Evolutionary conservation across 2,113 vertebrate species (phyloP).

Genomic region (Toxostoma redivivum): DNA sequence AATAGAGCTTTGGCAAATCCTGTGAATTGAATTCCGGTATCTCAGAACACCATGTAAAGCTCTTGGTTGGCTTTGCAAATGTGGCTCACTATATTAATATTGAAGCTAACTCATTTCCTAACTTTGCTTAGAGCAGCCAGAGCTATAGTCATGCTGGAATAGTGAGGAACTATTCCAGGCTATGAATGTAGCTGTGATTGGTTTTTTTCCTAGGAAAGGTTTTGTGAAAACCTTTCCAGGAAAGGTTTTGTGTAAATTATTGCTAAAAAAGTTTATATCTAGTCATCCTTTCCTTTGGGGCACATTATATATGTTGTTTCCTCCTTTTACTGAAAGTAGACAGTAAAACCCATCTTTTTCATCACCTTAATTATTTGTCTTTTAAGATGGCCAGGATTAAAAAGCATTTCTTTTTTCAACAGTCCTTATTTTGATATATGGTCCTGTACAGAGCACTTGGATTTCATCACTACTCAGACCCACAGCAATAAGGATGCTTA

Average conservation of each 20-base stretch:
- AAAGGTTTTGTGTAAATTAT: background rate
- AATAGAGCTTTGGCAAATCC: constrained; percentile 57
- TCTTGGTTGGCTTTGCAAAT: constrained; percentile 11
- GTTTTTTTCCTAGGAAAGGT: background rate
- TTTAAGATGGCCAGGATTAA: background rate
- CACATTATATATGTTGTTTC: background rate
- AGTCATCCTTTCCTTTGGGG: background rate
- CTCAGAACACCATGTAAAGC: constrained; percentile 20
- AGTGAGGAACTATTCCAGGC: background rate
- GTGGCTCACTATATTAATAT: constrained; percentile 10
- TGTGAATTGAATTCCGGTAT: constrained; percentile 26
- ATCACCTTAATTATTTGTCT: background rate
- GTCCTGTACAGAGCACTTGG: background rate
- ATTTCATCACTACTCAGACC: background rate
- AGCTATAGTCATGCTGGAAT: background rate
- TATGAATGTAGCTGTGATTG: background rate
- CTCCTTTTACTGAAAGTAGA: background rate
- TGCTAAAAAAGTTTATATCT: background rate
- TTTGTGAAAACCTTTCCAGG: background rate
- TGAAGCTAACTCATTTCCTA: constrained; percentile 17
- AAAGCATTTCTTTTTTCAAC: background rate
- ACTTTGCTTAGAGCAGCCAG: background rate
- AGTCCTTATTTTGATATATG: background rate
- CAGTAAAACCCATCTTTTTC: background rate
- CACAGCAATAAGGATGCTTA: background rate